phyloP scores from a whole-genome alignment of 2,113 vertebrate species.

The Cochlearius cochlearius region DNA sequence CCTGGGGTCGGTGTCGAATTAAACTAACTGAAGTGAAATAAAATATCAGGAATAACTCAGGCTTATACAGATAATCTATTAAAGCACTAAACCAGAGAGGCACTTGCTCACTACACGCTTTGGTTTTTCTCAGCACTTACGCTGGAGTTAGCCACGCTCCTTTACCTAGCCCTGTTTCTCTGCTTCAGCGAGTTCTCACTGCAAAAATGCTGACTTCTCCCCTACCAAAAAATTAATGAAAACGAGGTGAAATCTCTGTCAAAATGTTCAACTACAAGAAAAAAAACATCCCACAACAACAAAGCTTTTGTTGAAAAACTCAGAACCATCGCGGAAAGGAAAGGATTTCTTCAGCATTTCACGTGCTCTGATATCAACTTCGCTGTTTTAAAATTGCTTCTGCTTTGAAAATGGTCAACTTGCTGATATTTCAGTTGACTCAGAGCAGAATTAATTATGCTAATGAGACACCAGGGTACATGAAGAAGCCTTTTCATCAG shows the following conservation, averaged over 20 bases:
- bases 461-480: background rate
- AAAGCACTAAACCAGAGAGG: background rate
- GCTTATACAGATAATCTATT: background rate
- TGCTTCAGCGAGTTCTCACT: background rate
- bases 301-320: background rate
- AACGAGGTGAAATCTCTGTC: background rate
- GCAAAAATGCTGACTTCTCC: background rate
- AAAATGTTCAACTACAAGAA: background rate
- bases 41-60: background rate
- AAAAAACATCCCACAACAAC: background rate
- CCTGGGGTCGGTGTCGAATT: background rate
- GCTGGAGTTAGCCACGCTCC: background rate
- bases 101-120: background rate
- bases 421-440: background rate
- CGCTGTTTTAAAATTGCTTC: background rate
- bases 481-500: background rate
- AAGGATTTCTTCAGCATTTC: background rate
- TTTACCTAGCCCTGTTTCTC: background rate
- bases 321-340: fast-evolving
- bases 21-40: background rate
- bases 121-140: background rate
- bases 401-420: background rate
- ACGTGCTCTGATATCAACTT: background rate
- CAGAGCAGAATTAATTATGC: background rate
- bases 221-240: background rate